Conservation (phyloP, 2,797 vertebrate genomes). For the Oryzias sinensis region DNA sequence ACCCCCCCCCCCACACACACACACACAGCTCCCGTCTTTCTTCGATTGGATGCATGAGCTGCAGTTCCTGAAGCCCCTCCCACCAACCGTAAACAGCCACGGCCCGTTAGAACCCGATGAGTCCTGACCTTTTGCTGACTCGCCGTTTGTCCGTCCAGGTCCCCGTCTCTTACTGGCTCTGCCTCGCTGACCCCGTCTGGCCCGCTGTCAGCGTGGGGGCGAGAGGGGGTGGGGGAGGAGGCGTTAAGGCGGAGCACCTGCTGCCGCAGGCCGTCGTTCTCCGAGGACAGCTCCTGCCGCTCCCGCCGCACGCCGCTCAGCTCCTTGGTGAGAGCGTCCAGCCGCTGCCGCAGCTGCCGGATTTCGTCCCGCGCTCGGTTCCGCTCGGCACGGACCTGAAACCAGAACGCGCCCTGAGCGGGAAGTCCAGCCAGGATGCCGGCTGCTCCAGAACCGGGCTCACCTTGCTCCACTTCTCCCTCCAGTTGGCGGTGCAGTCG, state of each 20-base stretch:
- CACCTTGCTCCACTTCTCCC: conserved; percentile 98
- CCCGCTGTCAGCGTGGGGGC: conserved; percentile 53
- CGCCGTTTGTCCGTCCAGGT: conserved; percentile 77
- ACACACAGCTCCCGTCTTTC: no score
- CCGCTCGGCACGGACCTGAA: conserved; percentile 85
- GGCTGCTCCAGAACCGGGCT: no score
- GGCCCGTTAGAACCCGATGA: no score
- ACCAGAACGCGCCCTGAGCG: background rate
- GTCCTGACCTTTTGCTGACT: conserved; percentile 54
- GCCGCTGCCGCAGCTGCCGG: conserved; percentile 84
- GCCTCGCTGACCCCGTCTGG: conserved; percentile 63
- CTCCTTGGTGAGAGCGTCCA: conserved; percentile 90
- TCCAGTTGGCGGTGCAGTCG: conserved; percentile 97
- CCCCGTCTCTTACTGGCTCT: conserved; percentile 89
- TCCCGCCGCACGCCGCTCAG: conserved; percentile 84
- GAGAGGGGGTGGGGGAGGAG: conserved; percentile 53
- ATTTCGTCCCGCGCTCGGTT: conserved; percentile 92
- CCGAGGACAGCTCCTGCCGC: conserved; percentile 75
- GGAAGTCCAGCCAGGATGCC: background rate
- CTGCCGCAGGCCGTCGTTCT: conserved; percentile 75
- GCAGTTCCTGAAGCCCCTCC: no score
- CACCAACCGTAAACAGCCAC: no score
- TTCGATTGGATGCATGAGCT: no score
- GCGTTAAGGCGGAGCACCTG: conserved; percentile 58
- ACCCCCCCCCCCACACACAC: no score